Percentiles rank a stretch among this genome's conserved stretches.
phyloP scores from a whole-genome alignment of 2,888 invertebrate species.

The Masnerella sp. region DNA sequence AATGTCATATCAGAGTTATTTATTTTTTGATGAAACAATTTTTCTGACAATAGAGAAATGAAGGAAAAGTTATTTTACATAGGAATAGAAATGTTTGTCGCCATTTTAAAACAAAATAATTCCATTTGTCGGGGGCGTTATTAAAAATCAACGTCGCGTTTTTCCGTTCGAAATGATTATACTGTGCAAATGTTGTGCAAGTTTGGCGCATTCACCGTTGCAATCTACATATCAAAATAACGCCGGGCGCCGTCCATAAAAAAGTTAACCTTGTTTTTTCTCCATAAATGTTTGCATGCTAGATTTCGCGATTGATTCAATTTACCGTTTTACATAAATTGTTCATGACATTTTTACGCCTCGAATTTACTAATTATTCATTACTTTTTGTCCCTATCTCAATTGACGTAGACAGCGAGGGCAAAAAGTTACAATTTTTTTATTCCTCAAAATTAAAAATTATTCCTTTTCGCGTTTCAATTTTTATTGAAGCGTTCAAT shows the following conservation, averaged over 20 bases:
- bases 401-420: too few species aligned
- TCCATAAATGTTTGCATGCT: slow-evolving; percentile 40
- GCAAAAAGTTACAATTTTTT: too few species aligned
- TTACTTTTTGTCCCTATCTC: not conserved
- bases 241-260: slow-evolving; percentile 17
- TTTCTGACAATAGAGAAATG: not conserved
- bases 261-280: slow-evolving; percentile 27
- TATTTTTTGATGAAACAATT: not conserved
- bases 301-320: slow-evolving; percentile 47
- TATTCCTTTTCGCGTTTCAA: too few species aligned
- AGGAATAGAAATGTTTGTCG: too few species aligned
- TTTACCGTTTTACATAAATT: slow-evolving; percentile 51
- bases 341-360: slow-evolving; percentile 13
- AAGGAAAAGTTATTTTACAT: not conserved
- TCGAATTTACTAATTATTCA: not conserved
- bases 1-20: too few species aligned
- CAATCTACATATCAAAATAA: slow-evolving; percentile 49
- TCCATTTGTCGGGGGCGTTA: slow-evolving; percentile 18
- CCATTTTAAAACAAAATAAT: slow-evolving; percentile 12
- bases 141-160: slow-evolving; percentile 34
- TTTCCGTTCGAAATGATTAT: slow-evolving; percentile 30
- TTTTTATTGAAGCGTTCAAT: too few species aligned
- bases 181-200: slow-evolving; percentile 28
- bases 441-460: too few species aligned
- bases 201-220: slow-evolving; percentile 28